Percentiles rank a stretch among this genome's conserved stretches.
These are phyloP conservation scores for Latrodectus geometricus DNA, from an alignment of 1,140 invertebrate genomes.

Conservation along the genomic window DNA sequence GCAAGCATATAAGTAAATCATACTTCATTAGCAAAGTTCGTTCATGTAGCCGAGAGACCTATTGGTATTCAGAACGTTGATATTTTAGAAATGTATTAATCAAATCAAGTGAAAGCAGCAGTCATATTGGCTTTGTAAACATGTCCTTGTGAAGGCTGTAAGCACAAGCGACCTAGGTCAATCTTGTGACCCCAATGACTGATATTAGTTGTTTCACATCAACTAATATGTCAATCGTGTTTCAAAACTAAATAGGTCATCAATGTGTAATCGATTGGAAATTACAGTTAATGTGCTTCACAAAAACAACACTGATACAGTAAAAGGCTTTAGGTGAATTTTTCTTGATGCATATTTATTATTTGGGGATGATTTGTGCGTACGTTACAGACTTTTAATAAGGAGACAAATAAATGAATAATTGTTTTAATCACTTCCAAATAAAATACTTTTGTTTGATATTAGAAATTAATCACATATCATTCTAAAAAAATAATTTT, in stretches of 20 bases:
- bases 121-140: background rate
- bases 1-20: too few species aligned
- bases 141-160: conserved; percentile 46
- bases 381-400: too few species aligned
- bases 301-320: background rate
- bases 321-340: too few species aligned
- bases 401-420: too few species aligned
- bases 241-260: background rate
- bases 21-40: too few species aligned
- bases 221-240: background rate
- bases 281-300: background rate
- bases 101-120: background rate
- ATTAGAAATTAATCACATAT: too few species aligned
- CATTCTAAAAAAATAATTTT: too few species aligned
- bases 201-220: conserved; percentile 15
- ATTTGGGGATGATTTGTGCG: too few species aligned
- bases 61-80: background rate
- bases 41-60: background rate
- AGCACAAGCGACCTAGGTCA: conserved; percentile 28
- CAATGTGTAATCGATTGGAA: background rate
- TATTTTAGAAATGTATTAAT: background rate
- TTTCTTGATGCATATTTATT: too few species aligned
- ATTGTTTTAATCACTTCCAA: too few species aligned
- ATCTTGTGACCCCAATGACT: conserved; percentile 41
- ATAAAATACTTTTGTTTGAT: too few species aligned